phyloP scores from a whole-genome alignment of 2,888 invertebrate genomes.

The Nomada lathburiana region DNA sequence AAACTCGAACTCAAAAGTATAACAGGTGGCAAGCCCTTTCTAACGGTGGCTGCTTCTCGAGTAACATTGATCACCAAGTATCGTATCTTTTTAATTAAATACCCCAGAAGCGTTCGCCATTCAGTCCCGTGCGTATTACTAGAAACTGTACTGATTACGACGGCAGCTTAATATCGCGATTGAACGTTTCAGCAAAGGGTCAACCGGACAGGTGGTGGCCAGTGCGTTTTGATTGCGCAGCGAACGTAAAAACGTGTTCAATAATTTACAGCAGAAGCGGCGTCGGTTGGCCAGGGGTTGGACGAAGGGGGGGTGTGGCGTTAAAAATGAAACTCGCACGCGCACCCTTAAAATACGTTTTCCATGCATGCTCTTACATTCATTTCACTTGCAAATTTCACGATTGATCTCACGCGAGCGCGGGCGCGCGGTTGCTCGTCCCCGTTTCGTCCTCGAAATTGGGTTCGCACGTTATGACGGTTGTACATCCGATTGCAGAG shows the following conservation, averaged over 20 bases:
- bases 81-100: no score
- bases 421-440: background rate
- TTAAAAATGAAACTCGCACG: conserved; percentile 43
- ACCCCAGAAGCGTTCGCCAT: no score
- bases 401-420: conserved; percentile 46
- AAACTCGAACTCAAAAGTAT: no score
- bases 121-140: no score
- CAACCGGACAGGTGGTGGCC: background rate
- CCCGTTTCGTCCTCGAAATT: conserved; percentile 27
- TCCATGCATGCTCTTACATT: conserved; percentile 49
- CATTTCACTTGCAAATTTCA: conserved; percentile 57
- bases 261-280: conserved; percentile 2
- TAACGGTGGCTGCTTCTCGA: no score
- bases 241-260: conserved; percentile 18
- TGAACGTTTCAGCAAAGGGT: no score
- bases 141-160: no score
- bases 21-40: no score
- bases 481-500: conserved; percentile 19
- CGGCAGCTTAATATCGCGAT: no score
- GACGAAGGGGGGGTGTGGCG: background rate
- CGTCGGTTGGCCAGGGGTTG: background rate
- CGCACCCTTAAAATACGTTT: conserved; percentile 39
- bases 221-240: conserved; percentile 6
- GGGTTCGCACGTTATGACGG: conserved; percentile 42
- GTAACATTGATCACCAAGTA: no score